phyloP scores from a whole-genome alignment of 2,113 vertebrate genomes.

The Scartelaos histophorus region DNA sequence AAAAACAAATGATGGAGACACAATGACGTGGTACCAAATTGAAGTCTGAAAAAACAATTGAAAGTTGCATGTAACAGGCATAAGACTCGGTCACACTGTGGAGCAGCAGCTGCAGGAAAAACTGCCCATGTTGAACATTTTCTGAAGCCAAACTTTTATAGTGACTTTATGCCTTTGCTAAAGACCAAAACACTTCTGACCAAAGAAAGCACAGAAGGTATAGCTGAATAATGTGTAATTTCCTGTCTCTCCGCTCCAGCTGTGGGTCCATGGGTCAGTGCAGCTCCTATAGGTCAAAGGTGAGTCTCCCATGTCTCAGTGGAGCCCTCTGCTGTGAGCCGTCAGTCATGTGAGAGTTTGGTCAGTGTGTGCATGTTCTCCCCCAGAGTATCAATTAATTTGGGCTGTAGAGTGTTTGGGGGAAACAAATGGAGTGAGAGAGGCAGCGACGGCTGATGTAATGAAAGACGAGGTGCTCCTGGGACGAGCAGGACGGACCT shows the following conservation, averaged over 20 bases:
- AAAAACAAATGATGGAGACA: background rate
- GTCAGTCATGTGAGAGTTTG: constrained; percentile 22
- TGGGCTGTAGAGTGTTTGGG: constrained; percentile 33
- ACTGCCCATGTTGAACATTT: background rate
- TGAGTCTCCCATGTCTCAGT: constrained; percentile 42
- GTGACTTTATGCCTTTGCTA: background rate
- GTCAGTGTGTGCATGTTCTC: background rate
- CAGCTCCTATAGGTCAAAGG: constrained; percentile 45
- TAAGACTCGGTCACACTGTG: background rate
- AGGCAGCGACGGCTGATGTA: constrained; percentile 38
- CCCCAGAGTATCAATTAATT: constrained; percentile 34
- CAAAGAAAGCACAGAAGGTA: background rate
- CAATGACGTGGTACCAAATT: background rate
- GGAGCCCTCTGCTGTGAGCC: constrained; percentile 45
- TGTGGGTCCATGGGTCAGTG: constrained; percentile 15
- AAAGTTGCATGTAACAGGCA: background rate
- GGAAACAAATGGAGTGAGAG: constrained; percentile 18
- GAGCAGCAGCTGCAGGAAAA: background rate
- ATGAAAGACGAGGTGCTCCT: constrained; percentile 37
- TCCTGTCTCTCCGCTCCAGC: constrained; percentile 30
- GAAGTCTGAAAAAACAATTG: background rate
- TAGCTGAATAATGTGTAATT: constrained; percentile 25
- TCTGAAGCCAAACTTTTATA: background rate
- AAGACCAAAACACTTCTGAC: background rate
- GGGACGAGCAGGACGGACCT: constrained; percentile 45